Evolutionary conservation across 2,888 invertebrate genomes (phyloP).

Genomic region (Dynastes maya): DNA sequence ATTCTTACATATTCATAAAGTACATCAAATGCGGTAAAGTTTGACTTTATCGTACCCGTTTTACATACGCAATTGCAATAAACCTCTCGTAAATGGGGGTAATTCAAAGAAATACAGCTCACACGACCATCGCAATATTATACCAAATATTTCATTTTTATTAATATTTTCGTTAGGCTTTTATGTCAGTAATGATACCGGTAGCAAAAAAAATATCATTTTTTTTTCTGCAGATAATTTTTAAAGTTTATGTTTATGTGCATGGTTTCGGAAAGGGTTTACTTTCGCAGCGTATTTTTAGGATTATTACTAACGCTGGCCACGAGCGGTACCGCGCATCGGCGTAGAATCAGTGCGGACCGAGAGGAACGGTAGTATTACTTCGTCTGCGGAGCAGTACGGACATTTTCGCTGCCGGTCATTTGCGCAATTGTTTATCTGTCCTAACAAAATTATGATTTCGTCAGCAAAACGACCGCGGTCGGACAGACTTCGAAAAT

Average conservation of each 20-base stretch:
- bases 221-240: not conserved
- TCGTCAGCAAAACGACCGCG: no score
- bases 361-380: no score
- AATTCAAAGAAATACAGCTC: not conserved
- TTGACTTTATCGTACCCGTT: not conserved
- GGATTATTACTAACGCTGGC: not conserved
- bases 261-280: not conserved
- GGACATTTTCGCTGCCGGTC: no score
- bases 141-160: conserved; percentile 12
- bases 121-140: not conserved
- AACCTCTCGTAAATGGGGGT: not conserved
- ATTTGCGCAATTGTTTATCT: no score
- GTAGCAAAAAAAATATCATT: not conserved
- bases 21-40: not conserved
- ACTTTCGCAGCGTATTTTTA: not conserved
- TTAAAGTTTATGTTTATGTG: no score
- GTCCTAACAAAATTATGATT: no score
- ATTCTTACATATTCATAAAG: not conserved
- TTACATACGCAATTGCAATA: not conserved
- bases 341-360: no score
- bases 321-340: no score
- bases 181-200: not conserved
- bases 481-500: no score
- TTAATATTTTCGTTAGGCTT: not conserved
- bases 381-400: no score